Evolutionary conservation across 92 coral and sea anemone genomes (phyloP), one percentile per base, ranked within the genome.

Genomic region (Hydrozoanthus gracilis): DNA sequence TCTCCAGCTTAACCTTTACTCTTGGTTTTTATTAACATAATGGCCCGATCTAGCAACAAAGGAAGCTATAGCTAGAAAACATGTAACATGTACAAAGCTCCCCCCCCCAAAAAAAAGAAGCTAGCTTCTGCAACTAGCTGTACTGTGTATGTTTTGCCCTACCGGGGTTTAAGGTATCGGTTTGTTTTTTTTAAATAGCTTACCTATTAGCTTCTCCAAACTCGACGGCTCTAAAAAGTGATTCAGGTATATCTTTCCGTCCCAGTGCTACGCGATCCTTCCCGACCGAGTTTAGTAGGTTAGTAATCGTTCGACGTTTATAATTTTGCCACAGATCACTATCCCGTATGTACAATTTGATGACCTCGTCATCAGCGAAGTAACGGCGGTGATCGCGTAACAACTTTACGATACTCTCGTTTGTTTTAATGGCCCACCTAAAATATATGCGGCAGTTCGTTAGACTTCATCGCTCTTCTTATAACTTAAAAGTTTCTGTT

Each of bases 291-390:
- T 79, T 84, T 20, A 96, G 80, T 9, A 91, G 92, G 12, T 92
- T 91, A 48, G 91, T 66, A 45, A 95, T 91, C 5, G 94, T 92
- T 61, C 92, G 91, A 52, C 99, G 87, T 56, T 96, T 96, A 82
- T 95, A 96, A 88, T 95, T 96, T 77, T 96, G 99, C 99, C 99
- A 96, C 27, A 95, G 76, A 51, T 96, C 99, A 83, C 98, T 96
- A 88, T 95, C 97, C 72, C 91, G 90, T 82, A 96, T 93, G 86
- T 82, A 93, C 7, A 83, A 91, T 69, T 90, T 92, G 78, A 96
- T 96, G 74, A 85, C 89, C 10, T 87, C 88, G 87, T 96, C 99
- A 10, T 83, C 90, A 86, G 86, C 76, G 86, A 95, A 96, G 64
- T 73, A 88, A 75, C 91, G 98, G 58, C 94, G 91, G 76, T 93